Evolutionary conservation across 2,113 vertebrate genomes (phyloP).

Genomic region (Percopsis transmontana): DNA sequence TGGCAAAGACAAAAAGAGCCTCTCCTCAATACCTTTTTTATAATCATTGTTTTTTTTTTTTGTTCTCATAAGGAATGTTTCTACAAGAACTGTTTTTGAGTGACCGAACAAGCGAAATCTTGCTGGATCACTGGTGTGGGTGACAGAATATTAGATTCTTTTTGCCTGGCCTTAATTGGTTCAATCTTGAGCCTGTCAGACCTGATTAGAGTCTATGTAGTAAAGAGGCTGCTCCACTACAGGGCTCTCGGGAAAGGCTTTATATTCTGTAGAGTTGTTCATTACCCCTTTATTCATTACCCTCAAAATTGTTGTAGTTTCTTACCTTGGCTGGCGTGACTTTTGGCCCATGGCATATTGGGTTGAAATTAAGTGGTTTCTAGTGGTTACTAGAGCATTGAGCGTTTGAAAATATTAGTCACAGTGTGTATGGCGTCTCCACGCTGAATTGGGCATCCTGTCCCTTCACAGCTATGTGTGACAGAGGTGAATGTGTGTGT

Average conservation of each 20-base stretch:
- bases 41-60: no score
- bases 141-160: constrained; percentile 75
- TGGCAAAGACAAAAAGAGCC: neutral
- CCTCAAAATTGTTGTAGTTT: constrained; percentile 5
- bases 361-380: constrained; percentile 42
- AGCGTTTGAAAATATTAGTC: constrained; percentile 47
- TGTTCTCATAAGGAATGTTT: constrained; percentile 3
- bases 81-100: constrained; percentile 41
- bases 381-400: constrained; percentile 37
- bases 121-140: constrained; percentile 65
- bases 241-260: constrained; percentile 46
- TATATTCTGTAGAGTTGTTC: constrained; percentile 55
- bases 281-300: constrained; percentile 43
- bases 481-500: constrained; percentile 25
- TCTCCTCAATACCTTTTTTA: neutral
- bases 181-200: constrained; percentile 78
- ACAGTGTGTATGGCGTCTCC: constrained; percentile 61
- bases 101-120: constrained; percentile 58
- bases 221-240: constrained; percentile 37
- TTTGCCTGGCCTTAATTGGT: constrained; percentile 76
- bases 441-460: constrained; percentile 19
- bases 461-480: constrained; percentile 14
- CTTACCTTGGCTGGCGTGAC: constrained; percentile 25
- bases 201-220: constrained; percentile 66
- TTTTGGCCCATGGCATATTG: constrained; percentile 40